Base-by-base conservation (phyloP, 2,113 vertebrate genomes). In the Dipodomys ordii region DNA sequence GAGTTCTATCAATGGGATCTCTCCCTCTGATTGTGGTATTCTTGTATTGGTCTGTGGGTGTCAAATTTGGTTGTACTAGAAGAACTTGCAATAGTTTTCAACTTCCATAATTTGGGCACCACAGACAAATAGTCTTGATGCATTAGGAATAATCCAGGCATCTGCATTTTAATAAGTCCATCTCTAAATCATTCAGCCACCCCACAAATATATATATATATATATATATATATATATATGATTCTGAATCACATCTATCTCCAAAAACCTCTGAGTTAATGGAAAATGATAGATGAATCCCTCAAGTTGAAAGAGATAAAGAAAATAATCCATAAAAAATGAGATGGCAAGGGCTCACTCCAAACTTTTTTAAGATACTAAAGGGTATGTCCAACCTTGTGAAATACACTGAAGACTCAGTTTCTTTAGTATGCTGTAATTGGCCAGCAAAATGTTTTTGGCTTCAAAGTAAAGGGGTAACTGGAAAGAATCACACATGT, bases 141-240 rank as follows among this genome's bases (percentile, higher is more conserved):
- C 44, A 10, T 6, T 67, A 68, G 19, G 25, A 32, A 80, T 64
- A 77, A 46, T 32, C 15, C 13, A 46, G 22, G 6, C 77, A 57
- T 35, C 1, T 1, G 10, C 30, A 88, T 74, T 71, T 62, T 44
- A 82, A 69, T 12, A 72, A 73, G 53, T 28, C 0, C 3, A 30
- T 12, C 3, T 27, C 2, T 3, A 7, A 6, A 16, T 4, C n/a
- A 3, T 1, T 16, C 7, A 4, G 3, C 12, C 22, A 18, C 16
- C 67, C 53, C 53, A 57, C 53, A 49, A 9, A 57, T 57, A 57
- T 57, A 57, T 57, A 57, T 49, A 49, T 49, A 49, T 49, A 12
- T 49, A 49, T 12, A 49, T 12, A 12, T 11, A 49, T 49, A 49
- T 49, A 12, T 49, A 49, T 49, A 49, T 49, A 49, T 12, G n/a